These are phyloP conservation scores for Arnoldichthys spilopterus DNA, from an alignment of 2,797 vertebrate genomes.

Conservation along the genomic window DNA sequence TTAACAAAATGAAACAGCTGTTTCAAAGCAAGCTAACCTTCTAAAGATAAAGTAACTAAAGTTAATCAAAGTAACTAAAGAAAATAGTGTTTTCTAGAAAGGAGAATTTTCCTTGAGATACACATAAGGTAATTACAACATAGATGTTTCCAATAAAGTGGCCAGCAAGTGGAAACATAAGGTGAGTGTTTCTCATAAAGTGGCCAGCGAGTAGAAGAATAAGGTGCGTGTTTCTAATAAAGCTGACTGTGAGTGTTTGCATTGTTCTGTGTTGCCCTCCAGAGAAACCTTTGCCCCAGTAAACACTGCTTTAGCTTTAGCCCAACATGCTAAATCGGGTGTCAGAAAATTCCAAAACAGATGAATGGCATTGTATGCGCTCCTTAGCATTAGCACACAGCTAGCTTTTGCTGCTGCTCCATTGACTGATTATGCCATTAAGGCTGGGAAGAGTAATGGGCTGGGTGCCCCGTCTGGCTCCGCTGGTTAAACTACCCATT, in stretches of 20 bases:
- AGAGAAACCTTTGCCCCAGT: background rate
- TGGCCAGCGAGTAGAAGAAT: background rate
- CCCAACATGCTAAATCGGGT: conserved; percentile 30
- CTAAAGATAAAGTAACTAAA: too few relatives aligned
- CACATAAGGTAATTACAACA: too few relatives aligned
- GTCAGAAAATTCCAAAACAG: conserved; percentile 20
- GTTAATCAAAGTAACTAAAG: too few relatives aligned
- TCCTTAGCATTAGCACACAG: conserved; percentile 32
- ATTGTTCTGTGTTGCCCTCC: background rate
- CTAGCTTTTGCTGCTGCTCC: conserved; percentile 32
- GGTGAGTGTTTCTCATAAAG: background rate
- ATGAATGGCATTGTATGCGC: conserved; percentile 32
- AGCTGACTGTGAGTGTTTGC: background rate
- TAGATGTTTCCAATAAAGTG: too few relatives aligned
- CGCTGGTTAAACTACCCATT: conserved; percentile 44
- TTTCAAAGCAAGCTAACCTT: too few relatives aligned
- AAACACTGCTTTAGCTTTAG: conserved; percentile 38
- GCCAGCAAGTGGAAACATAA: too few relatives aligned
- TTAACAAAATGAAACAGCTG: too few relatives aligned
- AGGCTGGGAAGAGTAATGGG: conserved; percentile 50
- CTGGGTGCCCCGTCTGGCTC: conserved; percentile 35
- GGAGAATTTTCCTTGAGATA: too few relatives aligned
- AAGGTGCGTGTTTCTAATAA: background rate
- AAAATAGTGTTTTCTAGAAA: too few relatives aligned
- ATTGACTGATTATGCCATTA: conserved; percentile 51